phyloP scores from a whole-genome alignment of 2,888 invertebrate species.

The Philopedon plagiatum region DNA sequence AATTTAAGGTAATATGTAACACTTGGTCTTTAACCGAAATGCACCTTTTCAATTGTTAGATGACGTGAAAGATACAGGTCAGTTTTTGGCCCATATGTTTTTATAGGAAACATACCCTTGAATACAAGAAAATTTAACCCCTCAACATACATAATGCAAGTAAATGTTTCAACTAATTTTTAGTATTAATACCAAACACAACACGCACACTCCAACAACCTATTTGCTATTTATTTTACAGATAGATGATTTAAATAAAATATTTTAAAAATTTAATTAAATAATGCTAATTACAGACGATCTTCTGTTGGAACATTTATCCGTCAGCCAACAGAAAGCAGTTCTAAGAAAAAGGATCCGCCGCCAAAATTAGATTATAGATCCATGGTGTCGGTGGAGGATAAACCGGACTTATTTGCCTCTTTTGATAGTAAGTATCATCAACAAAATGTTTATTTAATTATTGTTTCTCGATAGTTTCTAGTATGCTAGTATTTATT shows the following conservation, averaged over 20 bases:
- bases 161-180: background rate
- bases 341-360: conserved; percentile 71
- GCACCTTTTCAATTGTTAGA: too few relatives aligned
- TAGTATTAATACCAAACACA: conserved; percentile 32
- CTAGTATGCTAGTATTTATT: background rate
- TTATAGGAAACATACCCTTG: too few relatives aligned
- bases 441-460: background rate
- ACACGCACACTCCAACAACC: conserved; percentile 32
- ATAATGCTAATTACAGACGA: conserved; percentile 71
- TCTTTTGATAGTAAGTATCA: conserved; percentile 90
- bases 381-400: conserved; percentile 94
- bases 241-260: background rate
- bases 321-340: conserved; percentile 77
- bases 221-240: conserved; percentile 19
- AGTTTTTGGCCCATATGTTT: too few relatives aligned
- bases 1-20: too few relatives aligned
- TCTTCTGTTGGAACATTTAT: conserved; percentile 91
- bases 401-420: conserved; percentile 95
- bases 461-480: background rate
- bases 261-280: conserved; percentile 25
- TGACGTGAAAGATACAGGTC: too few relatives aligned
- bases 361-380: conserved; percentile 89
- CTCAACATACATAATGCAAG: background rate
- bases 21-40: too few relatives aligned
- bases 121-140: background rate